Evolutionary conservation across 2,888 invertebrate genomes (phyloP).

Genomic region (Nephrotoma guestfalica): DNA sequence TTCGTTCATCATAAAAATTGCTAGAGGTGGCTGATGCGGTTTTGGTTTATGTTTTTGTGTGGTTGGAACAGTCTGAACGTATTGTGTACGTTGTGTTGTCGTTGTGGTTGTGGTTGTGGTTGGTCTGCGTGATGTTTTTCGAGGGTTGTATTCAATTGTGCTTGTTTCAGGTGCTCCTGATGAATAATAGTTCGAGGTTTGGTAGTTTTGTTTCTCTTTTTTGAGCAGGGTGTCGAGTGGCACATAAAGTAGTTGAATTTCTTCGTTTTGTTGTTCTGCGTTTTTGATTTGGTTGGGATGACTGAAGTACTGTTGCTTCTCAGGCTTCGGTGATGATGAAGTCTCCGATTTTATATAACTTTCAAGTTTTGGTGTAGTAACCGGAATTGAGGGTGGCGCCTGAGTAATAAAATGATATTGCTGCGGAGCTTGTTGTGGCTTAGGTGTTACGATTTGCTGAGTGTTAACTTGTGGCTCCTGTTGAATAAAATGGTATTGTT

Average conservation of each 20-base stretch:
- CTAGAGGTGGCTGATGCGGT: slow-evolving; percentile 72
- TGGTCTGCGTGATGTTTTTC: slow-evolving; percentile 7
- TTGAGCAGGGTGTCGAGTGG: slow-evolving; percentile 59
- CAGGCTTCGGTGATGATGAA: slow-evolving; percentile 11
- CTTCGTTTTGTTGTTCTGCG: slow-evolving; percentile 34
- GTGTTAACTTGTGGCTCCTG: neutral
- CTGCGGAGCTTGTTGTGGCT: slow-evolving; percentile 9
- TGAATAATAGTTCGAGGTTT: slow-evolving; percentile 27
- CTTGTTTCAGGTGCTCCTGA: slow-evolving; percentile 22
- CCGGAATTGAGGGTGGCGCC: neutral
- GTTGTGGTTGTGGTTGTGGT: slow-evolving; percentile 16
- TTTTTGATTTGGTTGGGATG: slow-evolving; percentile 2
- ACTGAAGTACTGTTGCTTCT: slow-evolving; percentile 9
- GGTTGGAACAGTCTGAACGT: slow-evolving; percentile 15
- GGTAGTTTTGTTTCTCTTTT: slow-evolving; percentile 23
- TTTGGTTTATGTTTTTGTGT: slow-evolving; percentile 44
- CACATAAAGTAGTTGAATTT: slow-evolving; percentile 67
- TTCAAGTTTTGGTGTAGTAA: neutral
- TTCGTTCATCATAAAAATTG: slow-evolving; percentile 57
- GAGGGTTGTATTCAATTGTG: neutral
- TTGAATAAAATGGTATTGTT: slow-evolving; percentile 8
- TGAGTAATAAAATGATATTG: slow-evolving; percentile 8
- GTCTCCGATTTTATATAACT: slow-evolving; percentile 6
- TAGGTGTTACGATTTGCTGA: slow-evolving; percentile 3
- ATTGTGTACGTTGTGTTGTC: slow-evolving; percentile 32